Conservation (phyloP, 2,797 vertebrate species). For the Gadopsis marmoratus region DNA sequence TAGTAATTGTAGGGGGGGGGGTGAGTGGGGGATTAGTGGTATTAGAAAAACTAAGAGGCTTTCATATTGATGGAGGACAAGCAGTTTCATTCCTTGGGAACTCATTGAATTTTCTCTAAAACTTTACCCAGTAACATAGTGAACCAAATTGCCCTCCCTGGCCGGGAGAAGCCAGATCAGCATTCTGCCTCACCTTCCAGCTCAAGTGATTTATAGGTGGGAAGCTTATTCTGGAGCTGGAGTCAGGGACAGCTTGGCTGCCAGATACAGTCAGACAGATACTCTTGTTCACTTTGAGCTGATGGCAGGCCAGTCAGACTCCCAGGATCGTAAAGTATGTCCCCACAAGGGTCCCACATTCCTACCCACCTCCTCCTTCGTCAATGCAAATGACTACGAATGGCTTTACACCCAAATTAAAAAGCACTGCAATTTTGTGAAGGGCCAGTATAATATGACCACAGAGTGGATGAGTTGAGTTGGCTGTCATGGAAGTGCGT, state of each 20-base stretch:
- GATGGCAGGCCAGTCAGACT: not conserved
- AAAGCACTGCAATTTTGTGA: not conserved
- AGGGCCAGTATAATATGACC: not conserved
- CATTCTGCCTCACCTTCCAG: slow-evolving; percentile 26
- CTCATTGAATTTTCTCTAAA: slow-evolving; percentile 35
- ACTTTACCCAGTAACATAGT: slow-evolving; percentile 66
- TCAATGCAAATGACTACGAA: not conserved
- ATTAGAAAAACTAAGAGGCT: slow-evolving; percentile 52
- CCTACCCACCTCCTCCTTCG: not conserved
- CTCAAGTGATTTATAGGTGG: slow-evolving; percentile 46
- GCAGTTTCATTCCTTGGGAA: slow-evolving; percentile 47
- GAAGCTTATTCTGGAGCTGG: slow-evolving; percentile 26
- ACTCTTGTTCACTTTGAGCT: slow-evolving; percentile 16
- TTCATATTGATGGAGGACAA: slow-evolving; percentile 45
- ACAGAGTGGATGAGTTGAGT: not conserved
- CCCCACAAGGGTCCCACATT: not conserved
- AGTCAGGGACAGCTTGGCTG: slow-evolving; percentile 18
- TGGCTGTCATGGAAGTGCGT: not conserved
- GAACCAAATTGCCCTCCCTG: slow-evolving; percentile 39
- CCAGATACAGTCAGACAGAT: slow-evolving; percentile 10
- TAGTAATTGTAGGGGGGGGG: not conserved
- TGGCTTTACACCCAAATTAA: not conserved
- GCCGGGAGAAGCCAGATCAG: slow-evolving; percentile 35
- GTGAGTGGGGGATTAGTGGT: slow-evolving; percentile 32
- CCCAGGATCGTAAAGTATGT: not conserved